Conservation (phyloP, 2,113 vertebrate genomes). For the Mastomys natalensis region DNA sequence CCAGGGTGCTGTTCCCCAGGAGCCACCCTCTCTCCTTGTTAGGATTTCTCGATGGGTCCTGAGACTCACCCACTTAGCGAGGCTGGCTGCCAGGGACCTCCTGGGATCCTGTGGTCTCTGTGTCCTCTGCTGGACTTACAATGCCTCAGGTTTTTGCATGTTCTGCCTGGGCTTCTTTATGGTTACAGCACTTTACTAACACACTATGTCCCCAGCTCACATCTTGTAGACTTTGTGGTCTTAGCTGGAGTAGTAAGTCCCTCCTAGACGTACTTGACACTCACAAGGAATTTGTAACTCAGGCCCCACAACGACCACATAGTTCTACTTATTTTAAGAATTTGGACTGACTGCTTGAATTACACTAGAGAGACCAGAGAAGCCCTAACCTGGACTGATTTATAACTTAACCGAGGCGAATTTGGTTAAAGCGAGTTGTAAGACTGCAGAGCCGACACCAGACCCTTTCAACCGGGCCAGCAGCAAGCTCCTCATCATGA, state of each 20-base stretch:
- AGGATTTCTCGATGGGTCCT: background rate
- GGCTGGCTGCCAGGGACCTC: background rate
- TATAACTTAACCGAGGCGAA: background rate
- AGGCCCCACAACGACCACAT: no score
- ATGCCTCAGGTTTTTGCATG: background rate
- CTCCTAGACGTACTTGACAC: background rate
- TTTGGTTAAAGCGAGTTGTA: constrained; percentile 6
- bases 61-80: background rate
- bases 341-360: background rate
- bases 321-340: background rate
- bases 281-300: background rate
- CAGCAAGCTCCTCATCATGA: background rate
- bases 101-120: background rate
- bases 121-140: background rate
- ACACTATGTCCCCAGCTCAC: background rate
- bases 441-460: background rate
- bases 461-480: background rate
- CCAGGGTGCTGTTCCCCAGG: background rate
- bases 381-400: background rate
- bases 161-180: no score
- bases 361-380: background rate
- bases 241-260: background rate
- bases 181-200: background rate
- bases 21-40: no score
- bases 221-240: background rate